These are phyloP conservation scores for Balaeniceps rex DNA, from an alignment of 2,113 vertebrate species.

Conservation along the genomic window DNA sequence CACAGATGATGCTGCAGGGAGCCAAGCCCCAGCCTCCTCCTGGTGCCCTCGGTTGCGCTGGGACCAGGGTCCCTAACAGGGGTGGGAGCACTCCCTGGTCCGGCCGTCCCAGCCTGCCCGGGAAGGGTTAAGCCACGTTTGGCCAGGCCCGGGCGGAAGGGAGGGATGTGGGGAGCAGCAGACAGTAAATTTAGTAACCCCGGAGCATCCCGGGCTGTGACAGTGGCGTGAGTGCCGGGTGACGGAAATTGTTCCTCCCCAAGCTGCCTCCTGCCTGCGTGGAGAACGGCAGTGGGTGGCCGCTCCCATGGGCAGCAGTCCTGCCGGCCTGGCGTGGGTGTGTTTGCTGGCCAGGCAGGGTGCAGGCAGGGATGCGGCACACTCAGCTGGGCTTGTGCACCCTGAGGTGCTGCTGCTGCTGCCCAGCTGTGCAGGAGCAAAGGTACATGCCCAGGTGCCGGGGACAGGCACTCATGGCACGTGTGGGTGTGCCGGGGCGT, in stretches of 20 bases:
- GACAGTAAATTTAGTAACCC: constrained; percentile 46
- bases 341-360: neutral
- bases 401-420: neutral
- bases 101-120: accelerated
- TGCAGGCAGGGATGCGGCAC: accelerated
- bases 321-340: neutral
- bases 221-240: neutral
- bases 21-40: neutral
- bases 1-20: accelerated
- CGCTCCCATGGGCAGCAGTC: neutral
- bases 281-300: neutral
- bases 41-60: accelerated
- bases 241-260: neutral
- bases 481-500: neutral
- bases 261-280: neutral
- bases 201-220: neutral
- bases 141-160: constrained; percentile 8
- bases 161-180: neutral
- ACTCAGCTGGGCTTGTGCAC: neutral
- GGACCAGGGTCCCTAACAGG: accelerated
- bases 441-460: neutral
- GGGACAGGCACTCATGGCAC: neutral
- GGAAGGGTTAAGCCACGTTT: neutral
- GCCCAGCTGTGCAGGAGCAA: accelerated
- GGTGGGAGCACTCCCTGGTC: accelerated